phyloP scores from a whole-genome alignment of 2,797 vertebrate genomes.

The Anabas testudineus region DNA sequence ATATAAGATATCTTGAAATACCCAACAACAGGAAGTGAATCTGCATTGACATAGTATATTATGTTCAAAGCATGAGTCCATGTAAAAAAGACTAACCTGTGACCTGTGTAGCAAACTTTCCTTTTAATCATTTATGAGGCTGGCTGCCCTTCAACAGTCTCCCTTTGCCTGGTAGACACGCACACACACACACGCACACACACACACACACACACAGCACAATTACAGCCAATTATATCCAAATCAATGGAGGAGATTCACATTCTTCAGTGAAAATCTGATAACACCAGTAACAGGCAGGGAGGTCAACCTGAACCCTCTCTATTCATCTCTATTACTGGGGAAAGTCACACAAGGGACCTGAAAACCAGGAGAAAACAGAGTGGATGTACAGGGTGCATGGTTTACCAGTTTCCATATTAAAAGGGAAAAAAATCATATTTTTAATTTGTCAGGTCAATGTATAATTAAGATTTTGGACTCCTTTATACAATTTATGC shows the following conservation, averaged over 20 bases:
- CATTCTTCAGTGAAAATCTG: conserved; percentile 90
- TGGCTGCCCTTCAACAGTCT: conserved; percentile 72
- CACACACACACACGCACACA: conserved; percentile 37
- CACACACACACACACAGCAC: conserved; percentile 60
- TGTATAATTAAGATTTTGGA: no score
- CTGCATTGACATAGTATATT: neutral
- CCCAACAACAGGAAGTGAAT: neutral
- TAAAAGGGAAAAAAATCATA: no score
- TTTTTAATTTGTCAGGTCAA: no score
- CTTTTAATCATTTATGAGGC: conserved; percentile 70
- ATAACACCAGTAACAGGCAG: conserved; percentile 86
- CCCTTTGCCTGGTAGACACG: conserved; percentile 56
- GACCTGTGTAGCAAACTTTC: conserved; percentile 27
- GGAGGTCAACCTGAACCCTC: conserved; percentile 84
- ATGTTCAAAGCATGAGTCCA: neutral
- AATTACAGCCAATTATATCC: conserved; percentile 90
- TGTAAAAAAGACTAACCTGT: conserved; percentile 28
- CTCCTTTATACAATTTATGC: no score
- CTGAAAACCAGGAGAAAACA: conserved; percentile 38
- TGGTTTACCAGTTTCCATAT: neutral
- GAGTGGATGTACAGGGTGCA: neutral
- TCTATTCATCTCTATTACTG: conserved; percentile 83
- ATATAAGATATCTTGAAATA: neutral
- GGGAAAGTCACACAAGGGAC: conserved; percentile 58
- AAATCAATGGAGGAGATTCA: conserved; percentile 90